Base-by-base conservation (phyloP, 2,888 invertebrate genomes). In the Gandaritis pyraliata region DNA sequence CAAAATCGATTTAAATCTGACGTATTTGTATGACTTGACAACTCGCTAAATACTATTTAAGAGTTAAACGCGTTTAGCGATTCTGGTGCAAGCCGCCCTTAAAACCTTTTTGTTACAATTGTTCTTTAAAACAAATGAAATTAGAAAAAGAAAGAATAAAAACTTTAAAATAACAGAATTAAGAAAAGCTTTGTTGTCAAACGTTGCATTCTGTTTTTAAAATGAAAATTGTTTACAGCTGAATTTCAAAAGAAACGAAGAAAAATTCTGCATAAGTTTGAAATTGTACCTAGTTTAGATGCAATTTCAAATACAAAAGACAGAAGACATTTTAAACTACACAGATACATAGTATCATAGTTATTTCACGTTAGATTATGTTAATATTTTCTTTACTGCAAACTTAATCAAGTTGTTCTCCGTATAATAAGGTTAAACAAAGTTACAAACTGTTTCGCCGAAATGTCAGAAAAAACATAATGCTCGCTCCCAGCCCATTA, bases 391-490 rank as follows among this genome's bases (percentile, higher is more conserved):
- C 2, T 33, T 33, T 33, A 33, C 10, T 33, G 10, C 33, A 10
- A 33, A 11, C 33, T 1, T 18, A 8, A 46, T 54, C 45, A 54
- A 54, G 16, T 45, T 54, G 18, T 36, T 16, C 43, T n/a, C 12
- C 23, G 6, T 3, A 38, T 38, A 54, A 47, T 48, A 29, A 51
- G 15, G 39, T 29, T 47, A 41, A n/a, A 61, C 47, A 41, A 36
- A 47, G 50, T 41, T 48, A 43, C 23, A 55, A 55, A 63, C 51
- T 43, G 59, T 52, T 64, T 64, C 55, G 23, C 4, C 38, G 63
- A 64, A 63, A 56, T 38, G 47, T 56, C 51, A 56, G 43, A 64
- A 55, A n/a, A 64, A 64, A 58, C 33, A 38, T 38, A 47, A 39
- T 53, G 53, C 49, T 18, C 16, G 45, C 12, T 46, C 39, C 29